These are phyloP conservation scores for Drosophila repleta DNA, from an alignment of 1,140 invertebrate genomes.

Conservation along the genomic window DNA sequence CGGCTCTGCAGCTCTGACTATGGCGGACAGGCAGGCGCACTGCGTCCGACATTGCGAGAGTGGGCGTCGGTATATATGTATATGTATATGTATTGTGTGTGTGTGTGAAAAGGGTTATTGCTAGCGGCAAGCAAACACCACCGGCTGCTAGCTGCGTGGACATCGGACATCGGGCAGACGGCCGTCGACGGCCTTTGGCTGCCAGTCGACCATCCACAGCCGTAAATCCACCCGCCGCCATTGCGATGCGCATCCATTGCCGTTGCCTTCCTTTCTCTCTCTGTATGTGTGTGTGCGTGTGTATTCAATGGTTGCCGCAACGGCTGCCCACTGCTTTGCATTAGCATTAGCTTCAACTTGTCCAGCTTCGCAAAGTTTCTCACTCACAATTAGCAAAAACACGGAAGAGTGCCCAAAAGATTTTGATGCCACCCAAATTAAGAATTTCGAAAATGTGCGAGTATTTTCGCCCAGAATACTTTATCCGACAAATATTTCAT, in stretches of 20 bases:
- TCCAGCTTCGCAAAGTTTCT: constrained; percentile 24
- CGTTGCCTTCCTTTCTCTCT: constrained; percentile 19
- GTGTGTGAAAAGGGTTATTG: constrained; percentile 70
- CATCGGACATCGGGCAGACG: constrained; percentile 41
- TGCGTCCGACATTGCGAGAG: constrained; percentile 45
- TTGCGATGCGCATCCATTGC: constrained; percentile 53
- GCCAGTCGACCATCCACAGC: constrained; percentile 44
- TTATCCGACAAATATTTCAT: too few species aligned
- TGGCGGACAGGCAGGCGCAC: constrained; percentile 77
- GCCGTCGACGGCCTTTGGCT: constrained; percentile 24
- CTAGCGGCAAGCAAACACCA: constrained; percentile 76
- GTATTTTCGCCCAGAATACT: too few species aligned
- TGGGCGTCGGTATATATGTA: constrained; percentile 41
- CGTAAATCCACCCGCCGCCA: constrained; percentile 77
- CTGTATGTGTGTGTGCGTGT: constrained; percentile 8
- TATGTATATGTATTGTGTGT: constrained; percentile 19
- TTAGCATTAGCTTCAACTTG: constrained; percentile 17
- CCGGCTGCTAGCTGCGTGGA: constrained; percentile 51
- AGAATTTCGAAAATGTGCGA: too few species aligned
- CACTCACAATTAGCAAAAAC: constrained; percentile 27
- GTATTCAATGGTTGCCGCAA: constrained; percentile 21
- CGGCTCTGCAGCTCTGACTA: constrained; percentile 15
- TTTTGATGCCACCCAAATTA: too few species aligned
- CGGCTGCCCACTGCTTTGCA: constrained; percentile 14
- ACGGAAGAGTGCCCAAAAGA: neutral